Base-by-base conservation (phyloP, 30 jellyfish, hydroid and myxozoan species). In the Chironex yamaguchii region DNA sequence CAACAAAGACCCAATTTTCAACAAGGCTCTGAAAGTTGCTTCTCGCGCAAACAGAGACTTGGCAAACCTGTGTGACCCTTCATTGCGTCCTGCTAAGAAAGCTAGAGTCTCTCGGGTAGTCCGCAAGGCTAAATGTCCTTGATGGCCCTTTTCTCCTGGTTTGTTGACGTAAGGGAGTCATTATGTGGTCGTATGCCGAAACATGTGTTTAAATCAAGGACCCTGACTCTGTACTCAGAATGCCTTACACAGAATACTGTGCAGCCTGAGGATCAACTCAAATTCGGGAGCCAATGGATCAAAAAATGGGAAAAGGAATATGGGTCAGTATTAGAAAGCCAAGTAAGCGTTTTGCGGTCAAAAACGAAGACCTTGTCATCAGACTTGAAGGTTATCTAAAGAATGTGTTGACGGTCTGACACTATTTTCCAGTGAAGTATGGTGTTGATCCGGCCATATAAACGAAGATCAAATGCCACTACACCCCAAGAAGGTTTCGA, bases 361-460 rank as follows among this genome's bases (percentile, higher is more conserved):
- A 67, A 50, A 84, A 81, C 66, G 91, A 36, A 1, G 91, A 80
- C 66, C 89, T 73, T 2, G 25, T 73, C 25, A 83, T 36, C 28
- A 49, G 92, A 4, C 75, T 87, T 23, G 28, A 48, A 42, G 96
- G 79, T 32, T 87, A 76, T 36, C 32, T 87, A 20, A 64, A 77
- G 27, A 77, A 87, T 62, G 35, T 87, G 29, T 87, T 92, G 93
- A 87, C 85, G 2, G 81, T 87, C 14, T 77, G 93, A 64, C 35
- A 74, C 22, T 76, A 26, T 50, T 77, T 87, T 49, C 65, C 79
- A 29, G 69, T 76, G 13, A 65, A 76, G 22, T 87, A 76, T 69
- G 89, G 92, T 3, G 95, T 79, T 35, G 97, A 89, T 53, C 97
- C 97, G 30, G 94, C 97, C 3, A 75, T 27, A 82, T 89, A 53